A percentile compares a stretch with the other conserved stretches of the same genome.
These are phyloP conservation scores for Thomomys bottae DNA, from an alignment of 2,113 vertebrate species.

Conservation along the genomic window DNA sequence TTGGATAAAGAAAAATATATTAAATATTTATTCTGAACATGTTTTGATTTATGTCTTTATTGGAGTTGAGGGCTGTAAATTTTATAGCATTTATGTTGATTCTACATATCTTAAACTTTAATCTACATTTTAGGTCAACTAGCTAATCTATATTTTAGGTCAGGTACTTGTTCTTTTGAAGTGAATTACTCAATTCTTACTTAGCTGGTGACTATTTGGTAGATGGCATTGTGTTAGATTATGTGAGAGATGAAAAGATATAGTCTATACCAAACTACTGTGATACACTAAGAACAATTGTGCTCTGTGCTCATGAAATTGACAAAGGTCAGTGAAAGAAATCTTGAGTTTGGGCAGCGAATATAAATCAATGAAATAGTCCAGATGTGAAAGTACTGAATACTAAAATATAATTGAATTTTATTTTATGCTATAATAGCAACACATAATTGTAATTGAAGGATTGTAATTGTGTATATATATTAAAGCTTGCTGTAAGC, in stretches of 20 bases:
- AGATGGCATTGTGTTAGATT: not conserved
- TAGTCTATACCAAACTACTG: not conserved
- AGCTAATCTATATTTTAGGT: not conserved
- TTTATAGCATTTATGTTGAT: not conserved
- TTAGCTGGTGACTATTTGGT: not conserved
- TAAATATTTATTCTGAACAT: not conserved
- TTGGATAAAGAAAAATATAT: not conserved
- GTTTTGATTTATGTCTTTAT: not conserved
- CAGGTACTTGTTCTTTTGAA: not conserved
- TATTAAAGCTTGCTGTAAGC: not conserved
- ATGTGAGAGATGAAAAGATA: not conserved
- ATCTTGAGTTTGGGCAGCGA: not conserved
- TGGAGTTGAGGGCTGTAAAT: not conserved
- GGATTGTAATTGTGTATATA: not conserved
- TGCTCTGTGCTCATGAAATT: not conserved
- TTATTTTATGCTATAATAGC: not conserved
- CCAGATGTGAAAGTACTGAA: not conserved
- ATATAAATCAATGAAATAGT: not conserved
- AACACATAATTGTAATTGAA: not conserved
- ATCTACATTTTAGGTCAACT: not conserved
- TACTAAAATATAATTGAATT: not conserved
- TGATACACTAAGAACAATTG: not conserved
- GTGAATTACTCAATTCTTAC: not conserved
- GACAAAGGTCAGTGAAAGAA: not conserved
- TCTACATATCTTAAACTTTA: not conserved